Conservation (phyloP, 2,888 invertebrate genomes). For the Cheilosia pagana region DNA sequence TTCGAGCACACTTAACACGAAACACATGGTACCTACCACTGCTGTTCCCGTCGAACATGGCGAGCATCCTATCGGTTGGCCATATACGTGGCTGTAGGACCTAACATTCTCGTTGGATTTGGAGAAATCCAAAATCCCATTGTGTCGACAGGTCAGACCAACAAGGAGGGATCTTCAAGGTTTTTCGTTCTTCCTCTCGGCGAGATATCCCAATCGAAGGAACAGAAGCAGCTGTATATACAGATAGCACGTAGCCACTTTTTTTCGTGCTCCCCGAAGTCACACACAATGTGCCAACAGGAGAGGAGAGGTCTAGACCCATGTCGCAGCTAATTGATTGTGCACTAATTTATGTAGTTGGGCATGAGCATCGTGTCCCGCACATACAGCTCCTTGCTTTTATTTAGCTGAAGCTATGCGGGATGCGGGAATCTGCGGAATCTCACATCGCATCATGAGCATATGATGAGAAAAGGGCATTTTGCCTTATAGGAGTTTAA, state of each 20-base stretch:
- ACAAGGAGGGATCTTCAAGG: slow-evolving; percentile 13
- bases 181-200: slow-evolving; percentile 1
- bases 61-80: slow-evolving; percentile 27
- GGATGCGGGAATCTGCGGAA: slow-evolving; percentile 44
- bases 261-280: slow-evolving; percentile 35
- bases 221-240: slow-evolving; percentile 56
- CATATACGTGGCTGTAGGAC: neutral
- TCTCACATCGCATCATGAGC: slow-evolving; percentile 70
- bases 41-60: slow-evolving; percentile 11
- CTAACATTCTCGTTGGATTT: slow-evolving; percentile 31
- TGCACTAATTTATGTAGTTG: slow-evolving; percentile 74
- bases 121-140: slow-evolving; percentile 35
- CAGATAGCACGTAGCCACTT: slow-evolving; percentile 41
- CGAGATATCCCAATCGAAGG: slow-evolving; percentile 19
- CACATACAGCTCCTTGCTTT: slow-evolving; percentile 40
- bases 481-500: slow-evolving; percentile 11
- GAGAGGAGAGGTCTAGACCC: slow-evolving; percentile 51
- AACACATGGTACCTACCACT: slow-evolving; percentile 67
- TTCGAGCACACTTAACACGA: slow-evolving; percentile 63
- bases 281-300: slow-evolving; percentile 38
- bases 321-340: slow-evolving; percentile 75
- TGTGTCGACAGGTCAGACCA: slow-evolving; percentile 42
- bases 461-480: slow-evolving; percentile 50
- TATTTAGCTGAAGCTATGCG: slow-evolving; percentile 33
- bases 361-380: slow-evolving; percentile 46